Evolutionary conservation across 2,113 vertebrate species (phyloP).

Genomic region (Phalacrocorax brasilianus): DNA sequence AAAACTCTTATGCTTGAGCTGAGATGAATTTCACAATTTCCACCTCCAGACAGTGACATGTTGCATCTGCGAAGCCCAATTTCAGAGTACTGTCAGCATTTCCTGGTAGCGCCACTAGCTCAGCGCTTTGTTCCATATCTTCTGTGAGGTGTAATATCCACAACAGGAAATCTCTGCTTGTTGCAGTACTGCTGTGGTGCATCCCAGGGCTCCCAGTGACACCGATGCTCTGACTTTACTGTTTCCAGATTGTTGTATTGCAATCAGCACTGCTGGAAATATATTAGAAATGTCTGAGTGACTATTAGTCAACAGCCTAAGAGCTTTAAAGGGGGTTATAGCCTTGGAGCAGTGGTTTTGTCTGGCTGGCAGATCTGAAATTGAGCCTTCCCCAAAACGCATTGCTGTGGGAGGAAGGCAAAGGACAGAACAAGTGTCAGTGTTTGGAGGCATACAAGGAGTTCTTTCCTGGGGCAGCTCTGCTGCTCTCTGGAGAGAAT

Average conservation of each 20-base stretch:
- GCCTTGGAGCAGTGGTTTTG: not conserved
- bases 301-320: not conserved
- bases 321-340: not conserved
- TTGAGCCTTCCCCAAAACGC: not conserved
- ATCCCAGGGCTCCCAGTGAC: fast-evolving
- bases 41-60: not conserved
- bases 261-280: not conserved
- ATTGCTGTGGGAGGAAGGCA: not conserved
- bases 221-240: fast-evolving
- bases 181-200: not conserved
- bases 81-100: not conserved
- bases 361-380: not conserved
- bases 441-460: not conserved
- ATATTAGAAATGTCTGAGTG: not conserved
- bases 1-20: not conserved
- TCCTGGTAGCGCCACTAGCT: not conserved
- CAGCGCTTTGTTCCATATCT: not conserved
- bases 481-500: not conserved
- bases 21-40: not conserved
- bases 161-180: not conserved
- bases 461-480: not conserved
- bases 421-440: not conserved
- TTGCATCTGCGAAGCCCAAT: not conserved
- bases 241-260: not conserved
- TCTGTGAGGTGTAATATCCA: fast-evolving